A percentile compares a stretch with the other conserved stretches of the same genome.
Evolutionary conservation across 2,888 invertebrate species (phyloP).

Genomic region (Coenonympha arcania): DNA sequence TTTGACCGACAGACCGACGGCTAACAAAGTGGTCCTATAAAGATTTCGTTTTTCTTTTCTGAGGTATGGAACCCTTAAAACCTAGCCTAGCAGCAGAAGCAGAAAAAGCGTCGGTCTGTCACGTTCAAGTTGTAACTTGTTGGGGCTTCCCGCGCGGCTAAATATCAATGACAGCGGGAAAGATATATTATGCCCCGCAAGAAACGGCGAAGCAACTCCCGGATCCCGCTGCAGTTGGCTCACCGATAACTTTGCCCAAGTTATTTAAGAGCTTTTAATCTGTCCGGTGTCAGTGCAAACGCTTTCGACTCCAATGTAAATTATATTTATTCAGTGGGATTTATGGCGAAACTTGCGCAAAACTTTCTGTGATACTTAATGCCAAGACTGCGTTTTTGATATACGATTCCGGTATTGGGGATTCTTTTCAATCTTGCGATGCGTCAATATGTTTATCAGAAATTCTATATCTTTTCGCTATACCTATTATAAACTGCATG

Average conservation of each 20-base stretch:
- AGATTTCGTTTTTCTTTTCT: too few species aligned
- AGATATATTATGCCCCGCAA: slow-evolving; percentile 66
- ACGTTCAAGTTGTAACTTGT: slow-evolving; percentile 26
- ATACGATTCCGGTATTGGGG: slow-evolving; percentile 12
- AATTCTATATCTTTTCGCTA: too few species aligned
- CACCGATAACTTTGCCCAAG: slow-evolving; percentile 38
- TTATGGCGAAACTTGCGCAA: slow-evolving; percentile 28
- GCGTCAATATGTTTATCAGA: too few species aligned
- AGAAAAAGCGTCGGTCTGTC: slow-evolving; percentile 9
- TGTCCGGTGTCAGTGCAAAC: slow-evolving; percentile 40
- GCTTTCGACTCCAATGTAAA: slow-evolving; percentile 35
- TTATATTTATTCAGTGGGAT: slow-evolving; percentile 34
- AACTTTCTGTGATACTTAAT: slow-evolving; percentile 24
- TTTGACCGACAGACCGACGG: too few species aligned
- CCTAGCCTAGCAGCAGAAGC: too few species aligned
- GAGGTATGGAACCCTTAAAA: too few species aligned
- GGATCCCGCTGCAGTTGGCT: slow-evolving; percentile 59
- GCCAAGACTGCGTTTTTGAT: slow-evolving; percentile 20
- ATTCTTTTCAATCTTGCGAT: too few species aligned
- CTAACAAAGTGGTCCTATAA: too few species aligned
- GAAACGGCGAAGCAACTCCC: slow-evolving; percentile 49
- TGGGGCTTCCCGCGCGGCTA: slow-evolving; percentile 53
- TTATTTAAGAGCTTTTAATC: slow-evolving; percentile 58
- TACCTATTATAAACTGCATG: too few species aligned
- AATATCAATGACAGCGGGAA: slow-evolving; percentile 68